Base-by-base conservation (phyloP, 2,888 invertebrate genomes). In the Colostygia pectinataria region DNA sequence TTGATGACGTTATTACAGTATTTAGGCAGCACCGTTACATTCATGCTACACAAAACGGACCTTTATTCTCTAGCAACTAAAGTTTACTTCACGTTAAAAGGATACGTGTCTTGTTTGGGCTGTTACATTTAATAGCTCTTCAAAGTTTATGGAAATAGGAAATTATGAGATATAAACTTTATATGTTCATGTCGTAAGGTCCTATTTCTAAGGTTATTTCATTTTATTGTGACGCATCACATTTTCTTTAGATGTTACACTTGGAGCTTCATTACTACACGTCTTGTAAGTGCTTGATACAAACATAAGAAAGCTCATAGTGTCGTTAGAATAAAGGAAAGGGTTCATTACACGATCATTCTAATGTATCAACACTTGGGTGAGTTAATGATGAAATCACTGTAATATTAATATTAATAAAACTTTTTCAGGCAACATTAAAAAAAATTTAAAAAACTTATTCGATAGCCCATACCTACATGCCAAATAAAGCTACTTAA, bases 81-180 rank as follows among this genome's bases (percentile, higher is more conserved):
- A 31, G 18, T 37, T 12, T 13, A 24, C n/a, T 52, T 46, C 31
- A 6, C 15, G 1, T 13, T 33, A 55, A 57, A 38, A 18, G 5
- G n/a, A 20, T 4, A 4, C 6, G 10, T 53, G 54, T 59, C 60
- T 61, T 65, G 51, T 64, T 60, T 53, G 32, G 34, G 62, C 57
- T 57, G 46, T 65, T 59, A 57, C 55, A 50, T 55, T 57, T 63
- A 65, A 68, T 64, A 61, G 54, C 58, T 57, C 44, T 54, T 62
- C 55, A 60, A 65, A 65, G 62, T 63, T 64, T 62, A 34, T 25
- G 55, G 50, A 61, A 62, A 54, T 63, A 51, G 37, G 53, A 57
- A 63, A 63, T 52, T 46, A 47, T 52, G 58, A 60, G 66, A 59
- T 59, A 52, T 57, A 42, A 65, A 66, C 66, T 66, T 63, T 65